A percentile compares a stretch with the other conserved stretches of the same genome.
phyloP scores from a whole-genome alignment of 1,140 invertebrate genomes.

The Aphidius ervi region DNA sequence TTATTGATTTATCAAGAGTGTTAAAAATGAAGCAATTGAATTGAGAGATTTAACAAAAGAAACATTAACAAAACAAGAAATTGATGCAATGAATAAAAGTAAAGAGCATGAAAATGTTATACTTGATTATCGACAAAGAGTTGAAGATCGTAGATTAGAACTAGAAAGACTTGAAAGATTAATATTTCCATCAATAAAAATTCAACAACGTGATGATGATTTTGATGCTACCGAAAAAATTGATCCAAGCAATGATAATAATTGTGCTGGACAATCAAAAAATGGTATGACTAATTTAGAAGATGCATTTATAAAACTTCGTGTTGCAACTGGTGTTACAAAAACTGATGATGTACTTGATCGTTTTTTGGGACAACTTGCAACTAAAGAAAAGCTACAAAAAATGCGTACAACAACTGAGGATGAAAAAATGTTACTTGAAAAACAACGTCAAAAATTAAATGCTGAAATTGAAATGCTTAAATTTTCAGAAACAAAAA shows the following conservation, averaged over 20 bases:
- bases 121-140: constrained; percentile 57
- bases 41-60: constrained; percentile 64
- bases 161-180: constrained; percentile 68
- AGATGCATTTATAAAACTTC: constrained; percentile 65
- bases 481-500: constrained; percentile 74
- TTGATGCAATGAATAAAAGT: constrained; percentile 59
- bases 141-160: constrained; percentile 64
- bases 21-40: constrained; percentile 66
- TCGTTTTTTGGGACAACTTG: constrained; percentile 66
- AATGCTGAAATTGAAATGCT: constrained; percentile 67
- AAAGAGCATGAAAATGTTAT: constrained; percentile 62
- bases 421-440: constrained; percentile 66
- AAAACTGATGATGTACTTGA: constrained; percentile 69
- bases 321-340: constrained; percentile 71
- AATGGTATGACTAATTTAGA: constrained; percentile 58
- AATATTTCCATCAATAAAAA: constrained; percentile 59
- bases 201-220: constrained; percentile 29
- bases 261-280: constrained; percentile 35
- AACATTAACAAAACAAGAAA: constrained; percentile 63
- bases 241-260: constrained; percentile 20
- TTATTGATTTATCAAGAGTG: constrained; percentile 36
- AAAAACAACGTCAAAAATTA: constrained; percentile 64
- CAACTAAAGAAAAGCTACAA: constrained; percentile 64
- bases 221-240: constrained; percentile 29
- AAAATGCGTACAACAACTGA: constrained; percentile 67